Evolutionary conservation across 2,113 vertebrate species (phyloP).

Genomic region (Pterophyllum scalare): DNA sequence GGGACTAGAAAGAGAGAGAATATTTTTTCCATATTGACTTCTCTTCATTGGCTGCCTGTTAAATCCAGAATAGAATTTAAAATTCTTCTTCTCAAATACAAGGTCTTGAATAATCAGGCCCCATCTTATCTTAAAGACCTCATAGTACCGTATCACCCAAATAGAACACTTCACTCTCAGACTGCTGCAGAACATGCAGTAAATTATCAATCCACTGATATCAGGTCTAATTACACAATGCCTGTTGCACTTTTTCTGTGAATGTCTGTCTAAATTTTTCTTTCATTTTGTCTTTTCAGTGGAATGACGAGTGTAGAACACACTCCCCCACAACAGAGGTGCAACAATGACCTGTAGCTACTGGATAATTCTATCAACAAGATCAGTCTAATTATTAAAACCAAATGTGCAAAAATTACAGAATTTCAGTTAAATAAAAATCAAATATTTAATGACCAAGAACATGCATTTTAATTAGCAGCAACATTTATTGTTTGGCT

Average conservation of each 20-base stretch:
- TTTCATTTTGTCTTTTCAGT: not conserved
- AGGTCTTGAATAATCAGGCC: too few relatives aligned
- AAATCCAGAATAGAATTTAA: too few relatives aligned
- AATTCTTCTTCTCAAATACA: too few relatives aligned
- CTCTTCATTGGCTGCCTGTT: too few relatives aligned
- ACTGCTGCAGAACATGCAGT: too few relatives aligned
- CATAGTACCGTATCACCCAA: too few relatives aligned
- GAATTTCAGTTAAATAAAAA: not conserved
- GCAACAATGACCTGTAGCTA: not conserved
- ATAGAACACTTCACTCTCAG: too few relatives aligned
- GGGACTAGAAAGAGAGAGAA: too few relatives aligned
- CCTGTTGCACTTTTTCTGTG: not conserved
- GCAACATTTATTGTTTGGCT: not conserved
- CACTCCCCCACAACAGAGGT: not conserved
- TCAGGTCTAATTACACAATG: not conserved
- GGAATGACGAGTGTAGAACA: not conserved
- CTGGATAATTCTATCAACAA: not conserved
- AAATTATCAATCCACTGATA: not conserved
- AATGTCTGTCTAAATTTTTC: not conserved
- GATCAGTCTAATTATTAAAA: not conserved
- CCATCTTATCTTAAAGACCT: too few relatives aligned
- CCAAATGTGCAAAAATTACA: not conserved
- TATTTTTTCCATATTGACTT: too few relatives aligned
- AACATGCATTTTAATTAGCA: not conserved
- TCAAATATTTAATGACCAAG: not conserved